These are phyloP conservation scores for Meandrusa payeni DNA, from an alignment of 2,888 invertebrate genomes.

Conservation along the genomic window DNA sequence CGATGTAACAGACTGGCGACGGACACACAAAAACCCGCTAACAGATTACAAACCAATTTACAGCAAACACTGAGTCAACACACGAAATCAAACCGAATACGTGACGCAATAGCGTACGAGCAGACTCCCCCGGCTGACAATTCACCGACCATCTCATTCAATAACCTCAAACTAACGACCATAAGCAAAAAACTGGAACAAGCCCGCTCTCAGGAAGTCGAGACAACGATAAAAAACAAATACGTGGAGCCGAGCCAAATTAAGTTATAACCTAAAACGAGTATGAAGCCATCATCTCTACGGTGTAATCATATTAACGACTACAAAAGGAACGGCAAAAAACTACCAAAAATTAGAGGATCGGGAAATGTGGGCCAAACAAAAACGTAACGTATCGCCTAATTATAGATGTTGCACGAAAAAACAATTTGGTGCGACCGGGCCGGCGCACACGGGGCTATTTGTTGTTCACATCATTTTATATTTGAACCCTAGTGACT, in stretches of 20 bases:
- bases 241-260: slow-evolving; percentile 73
- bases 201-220: slow-evolving; percentile 75
- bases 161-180: slow-evolving; percentile 75
- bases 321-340: slow-evolving; percentile 79
- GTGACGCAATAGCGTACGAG: slow-evolving; percentile 42
- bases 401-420: slow-evolving; percentile 78
- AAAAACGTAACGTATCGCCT: slow-evolving; percentile 79
- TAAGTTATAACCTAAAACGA: slow-evolving; percentile 81
- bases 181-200: slow-evolving; percentile 58
- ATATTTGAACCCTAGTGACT: too few species aligned
- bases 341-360: slow-evolving; percentile 78
- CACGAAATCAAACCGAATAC: slow-evolving; percentile 50
- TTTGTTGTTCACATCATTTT: too few species aligned
- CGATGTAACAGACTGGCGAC: slow-evolving; percentile 18
- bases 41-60: slow-evolving; percentile 57
- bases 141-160: slow-evolving; percentile 75
- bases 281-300: slow-evolving; percentile 81
- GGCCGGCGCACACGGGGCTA: slow-evolving; percentile 60
- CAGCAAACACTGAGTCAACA: slow-evolving; percentile 50
- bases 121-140: slow-evolving; percentile 46
- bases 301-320: slow-evolving; percentile 81
- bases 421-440: slow-evolving; percentile 77
- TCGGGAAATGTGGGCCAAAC: slow-evolving; percentile 81
- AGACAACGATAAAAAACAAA: slow-evolving; percentile 76
- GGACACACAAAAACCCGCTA: slow-evolving; percentile 40